A percentile compares a stretch with the other conserved stretches of the same genome.
Conservation (phyloP, 2,113 vertebrate genomes). For the Menidia beryllina region DNA sequence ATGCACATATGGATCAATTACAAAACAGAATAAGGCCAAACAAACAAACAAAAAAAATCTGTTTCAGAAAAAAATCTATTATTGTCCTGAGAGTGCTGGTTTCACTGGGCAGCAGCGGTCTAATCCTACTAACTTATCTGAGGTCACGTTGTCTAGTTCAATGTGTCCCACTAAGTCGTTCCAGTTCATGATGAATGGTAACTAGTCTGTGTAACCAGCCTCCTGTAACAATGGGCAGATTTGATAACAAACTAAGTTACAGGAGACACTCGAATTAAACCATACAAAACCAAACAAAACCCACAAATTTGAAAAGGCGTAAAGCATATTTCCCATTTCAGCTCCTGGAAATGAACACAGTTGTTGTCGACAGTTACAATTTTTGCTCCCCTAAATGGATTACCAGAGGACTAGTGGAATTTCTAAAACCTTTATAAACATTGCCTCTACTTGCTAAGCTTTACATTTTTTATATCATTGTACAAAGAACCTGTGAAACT, state of each 20-base stretch:
- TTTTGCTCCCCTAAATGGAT: neutral
- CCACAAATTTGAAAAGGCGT: too few species aligned
- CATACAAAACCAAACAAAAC: neutral
- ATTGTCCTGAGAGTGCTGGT: neutral
- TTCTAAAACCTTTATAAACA: neutral
- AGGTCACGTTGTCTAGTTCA: neutral
- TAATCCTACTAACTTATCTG: neutral
- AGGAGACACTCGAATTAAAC: neutral
- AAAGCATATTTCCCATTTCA: neutral
- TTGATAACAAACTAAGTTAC: too few species aligned
- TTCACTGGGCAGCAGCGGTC: neutral
- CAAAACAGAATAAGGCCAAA: neutral
- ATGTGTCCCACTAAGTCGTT: too few species aligned
- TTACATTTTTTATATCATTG: neutral
- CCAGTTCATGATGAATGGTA: neutral
- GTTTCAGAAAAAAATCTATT: too few species aligned
- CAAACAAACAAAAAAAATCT: neutral
- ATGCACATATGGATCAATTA: slow-evolving; percentile 5
- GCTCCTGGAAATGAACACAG: too few species aligned
- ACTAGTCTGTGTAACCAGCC: neutral
- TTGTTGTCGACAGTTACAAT: too few species aligned
- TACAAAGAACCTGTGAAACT: neutral
- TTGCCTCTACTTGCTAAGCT: neutral
- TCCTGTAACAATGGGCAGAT: neutral
- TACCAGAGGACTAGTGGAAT: neutral